Percentiles rank a stretch among this genome's conserved stretches.
Conservation (phyloP, 2,797 vertebrate species). For the Premnoplex brunnescens region DNA sequence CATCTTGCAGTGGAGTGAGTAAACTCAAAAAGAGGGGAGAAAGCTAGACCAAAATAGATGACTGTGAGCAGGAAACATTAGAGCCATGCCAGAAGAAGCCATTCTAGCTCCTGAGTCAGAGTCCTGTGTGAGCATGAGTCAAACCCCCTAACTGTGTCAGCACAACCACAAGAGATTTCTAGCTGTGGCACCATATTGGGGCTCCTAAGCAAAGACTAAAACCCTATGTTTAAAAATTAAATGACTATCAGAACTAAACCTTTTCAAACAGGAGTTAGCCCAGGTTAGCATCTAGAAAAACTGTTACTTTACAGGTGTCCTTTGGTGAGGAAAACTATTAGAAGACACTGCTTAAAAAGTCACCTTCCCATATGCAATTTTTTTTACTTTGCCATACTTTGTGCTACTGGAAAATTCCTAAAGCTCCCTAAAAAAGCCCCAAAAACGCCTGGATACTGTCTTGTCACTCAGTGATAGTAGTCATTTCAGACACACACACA, state of each 20-base stretch:
- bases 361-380: background rate
- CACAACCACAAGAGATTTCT: background rate
- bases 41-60: conserved; percentile 7
- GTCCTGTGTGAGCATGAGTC: conserved; percentile 21
- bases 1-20: background rate
- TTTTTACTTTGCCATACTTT: background rate
- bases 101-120: conserved; percentile 24
- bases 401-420: background rate
- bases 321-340: background rate
- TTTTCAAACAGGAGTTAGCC: background rate
- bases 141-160: conserved; percentile 12
- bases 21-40: background rate
- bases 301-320: background rate
- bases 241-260: background rate
- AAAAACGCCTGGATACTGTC: background rate
- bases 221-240: background rate
- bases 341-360: background rate
- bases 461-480: background rate
- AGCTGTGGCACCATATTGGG: background rate
- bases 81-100: background rate
- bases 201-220: background rate
- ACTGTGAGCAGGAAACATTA: background rate
- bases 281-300: background rate
- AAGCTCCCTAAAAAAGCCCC: background rate
- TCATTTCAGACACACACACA: background rate